Conservation (phyloP, 2,113 vertebrate species). For the Theristicus caerulescens region DNA sequence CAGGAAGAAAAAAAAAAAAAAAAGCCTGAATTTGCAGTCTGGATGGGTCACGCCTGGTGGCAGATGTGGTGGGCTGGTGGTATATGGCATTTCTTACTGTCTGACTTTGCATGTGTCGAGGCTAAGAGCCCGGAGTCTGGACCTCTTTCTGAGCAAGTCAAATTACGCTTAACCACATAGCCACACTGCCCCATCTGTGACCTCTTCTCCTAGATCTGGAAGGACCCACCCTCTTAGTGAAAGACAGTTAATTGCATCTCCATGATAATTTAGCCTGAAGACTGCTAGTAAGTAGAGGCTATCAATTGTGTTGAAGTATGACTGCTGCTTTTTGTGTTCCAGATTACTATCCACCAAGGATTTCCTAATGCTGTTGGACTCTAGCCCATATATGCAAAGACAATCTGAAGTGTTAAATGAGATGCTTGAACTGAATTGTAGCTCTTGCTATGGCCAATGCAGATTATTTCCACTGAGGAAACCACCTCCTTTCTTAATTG, state of each 20-base stretch:
- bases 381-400: conserved; percentile 49
- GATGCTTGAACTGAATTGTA: conserved; percentile 12
- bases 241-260: conserved; percentile 55
- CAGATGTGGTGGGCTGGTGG: background rate
- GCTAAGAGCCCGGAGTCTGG: background rate
- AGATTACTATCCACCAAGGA: conserved; percentile 63
- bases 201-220: conserved; percentile 36
- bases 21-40: background rate
- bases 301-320: conserved; percentile 64
- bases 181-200: conserved; percentile 8
- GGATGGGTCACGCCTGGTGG: background rate
- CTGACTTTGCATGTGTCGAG: background rate
- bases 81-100: background rate
- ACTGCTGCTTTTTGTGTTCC: conserved; percentile 62
- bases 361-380: conserved; percentile 65
- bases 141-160: background rate
- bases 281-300: conserved; percentile 15
- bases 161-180: background rate
- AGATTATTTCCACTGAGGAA: conserved; percentile 36
- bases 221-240: conserved; percentile 32
- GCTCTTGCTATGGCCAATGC: background rate
- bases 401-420: conserved; percentile 45
- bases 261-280: conserved; percentile 33
- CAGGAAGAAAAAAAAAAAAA: background rate
- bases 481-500: conserved; percentile 36